Conservation (phyloP, 2,113 vertebrate species). For the Propithecus coquereli region DNA sequence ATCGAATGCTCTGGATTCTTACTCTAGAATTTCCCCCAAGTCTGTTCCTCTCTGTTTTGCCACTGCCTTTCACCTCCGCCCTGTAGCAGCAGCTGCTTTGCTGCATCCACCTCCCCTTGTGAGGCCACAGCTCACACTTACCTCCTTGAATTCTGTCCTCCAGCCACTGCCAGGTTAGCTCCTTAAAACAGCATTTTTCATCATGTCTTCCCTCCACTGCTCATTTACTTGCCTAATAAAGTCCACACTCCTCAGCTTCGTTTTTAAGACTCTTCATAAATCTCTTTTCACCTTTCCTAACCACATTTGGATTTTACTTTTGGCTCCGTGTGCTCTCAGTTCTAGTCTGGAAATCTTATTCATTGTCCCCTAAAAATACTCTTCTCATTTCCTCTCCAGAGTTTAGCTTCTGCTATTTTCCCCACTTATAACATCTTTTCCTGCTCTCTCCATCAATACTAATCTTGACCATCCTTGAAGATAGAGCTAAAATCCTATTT, state of each 20-base stretch:
- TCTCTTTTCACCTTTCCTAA: conserved; percentile 58
- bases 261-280: conserved; percentile 53
- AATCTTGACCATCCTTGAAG: not conserved
- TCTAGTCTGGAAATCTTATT: conserved; percentile 32
- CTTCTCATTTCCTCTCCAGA: conserved; percentile 2
- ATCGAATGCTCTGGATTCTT: not conserved
- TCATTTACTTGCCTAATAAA: conserved; percentile 66
- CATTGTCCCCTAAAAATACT: not conserved
- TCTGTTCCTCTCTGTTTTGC: not conserved
- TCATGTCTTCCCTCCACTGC: conserved; percentile 15
- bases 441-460: not conserved
- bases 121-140: not conserved
- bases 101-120: not conserved
- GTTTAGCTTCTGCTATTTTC: not conserved
- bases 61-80: not conserved
- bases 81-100: not conserved
- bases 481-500: not conserved
- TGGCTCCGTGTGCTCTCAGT: not conserved
- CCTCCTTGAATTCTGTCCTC: not conserved
- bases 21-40: not conserved
- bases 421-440: not conserved
- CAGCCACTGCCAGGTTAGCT: not conserved
- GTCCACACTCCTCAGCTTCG: conserved; percentile 41
- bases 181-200: conserved; percentile 10
- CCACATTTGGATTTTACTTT: conserved; percentile 16